These are phyloP conservation scores for Sylvia atricapilla DNA, from an alignment of 2,113 vertebrate genomes.

Conservation along the genomic window DNA sequence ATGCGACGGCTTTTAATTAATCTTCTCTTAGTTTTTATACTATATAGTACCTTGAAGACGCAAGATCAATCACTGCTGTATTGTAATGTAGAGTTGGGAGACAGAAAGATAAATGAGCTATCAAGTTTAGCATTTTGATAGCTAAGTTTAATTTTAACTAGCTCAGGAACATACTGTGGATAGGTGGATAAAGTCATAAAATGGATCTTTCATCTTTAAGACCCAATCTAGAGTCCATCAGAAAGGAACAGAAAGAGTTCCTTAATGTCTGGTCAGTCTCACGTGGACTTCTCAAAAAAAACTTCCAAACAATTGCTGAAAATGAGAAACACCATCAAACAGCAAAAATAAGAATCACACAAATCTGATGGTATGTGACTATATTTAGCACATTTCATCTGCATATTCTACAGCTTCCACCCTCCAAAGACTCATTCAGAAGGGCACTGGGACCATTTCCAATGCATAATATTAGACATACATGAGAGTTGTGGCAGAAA, in stretches of 20 bases:
- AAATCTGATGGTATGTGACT: neutral
- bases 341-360: neutral
- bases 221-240: neutral
- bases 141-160: constrained; percentile 84
- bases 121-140: constrained; percentile 84
- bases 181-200: constrained; percentile 72
- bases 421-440: neutral
- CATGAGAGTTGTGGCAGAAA: neutral
- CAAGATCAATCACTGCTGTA: constrained; percentile 83
- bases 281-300: neutral
- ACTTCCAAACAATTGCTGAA: neutral
- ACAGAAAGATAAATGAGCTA: constrained; percentile 88
- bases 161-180: constrained; percentile 77
- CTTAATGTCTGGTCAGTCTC: neutral
- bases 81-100: constrained; percentile 77
- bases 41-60: constrained; percentile 83
- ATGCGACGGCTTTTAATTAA: constrained; percentile 84
- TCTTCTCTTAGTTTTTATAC: constrained; percentile 85
- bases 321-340: neutral
- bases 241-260: constrained; percentile 36
- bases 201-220: constrained; percentile 36
- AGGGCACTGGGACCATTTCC: neutral
- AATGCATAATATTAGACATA: neutral
- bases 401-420: neutral
- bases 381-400: neutral